Base-by-base conservation (phyloP, 2,113 vertebrate species). In the Hydrochoerus hydrochaeris region DNA sequence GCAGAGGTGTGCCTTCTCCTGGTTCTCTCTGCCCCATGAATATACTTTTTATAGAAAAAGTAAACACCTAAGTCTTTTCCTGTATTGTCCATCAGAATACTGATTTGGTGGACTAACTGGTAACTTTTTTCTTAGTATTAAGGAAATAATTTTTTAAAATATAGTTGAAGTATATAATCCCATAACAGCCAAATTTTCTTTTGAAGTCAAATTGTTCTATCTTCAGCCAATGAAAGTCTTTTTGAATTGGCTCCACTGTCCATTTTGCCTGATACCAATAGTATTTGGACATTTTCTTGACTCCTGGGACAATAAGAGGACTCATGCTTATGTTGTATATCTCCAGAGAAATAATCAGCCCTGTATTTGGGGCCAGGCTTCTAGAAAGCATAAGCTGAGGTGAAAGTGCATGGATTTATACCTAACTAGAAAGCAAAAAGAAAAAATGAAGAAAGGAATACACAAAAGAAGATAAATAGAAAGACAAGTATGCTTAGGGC, bases 141-240 rank as follows among this genome's bases (percentile, higher is more conserved):
- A 93, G 82, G 32, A 90, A 38, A 22, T 52, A 46, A n/a, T 92
- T 80, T 95, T 84, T 30, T 7, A 87, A 92, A 90, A 80, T 54
- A 60, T 19, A 90, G 28, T 85, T 46, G n/a, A 62, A 88, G 32
- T 30, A 1, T 44, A 83, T 62, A 88, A 96, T 85, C 75, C 24
- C 16, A 62, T 32, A 46, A 6, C 2, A 57, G 49, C 88, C 44
- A 88, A 7, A 38, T 65, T 88, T 88, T 88, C 63, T 75, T 82
- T 88, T 83, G 38, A 90, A 62, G 41, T 13, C 44, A 82, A 78
- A 62, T 81, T 93, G 62, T 26, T n/a, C 62, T 35, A 60, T 78
- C 32, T 91, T 88, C 22, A 77, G 90, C 12, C 38, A 69, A n/a
- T 41, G n/a, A 69, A 8, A 65, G 32, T 30, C 65, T 38, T 3